These are phyloP conservation scores for Alviniconcha strummeri DNA, from an alignment of 2,888 invertebrate genomes.

Conservation along the genomic window DNA sequence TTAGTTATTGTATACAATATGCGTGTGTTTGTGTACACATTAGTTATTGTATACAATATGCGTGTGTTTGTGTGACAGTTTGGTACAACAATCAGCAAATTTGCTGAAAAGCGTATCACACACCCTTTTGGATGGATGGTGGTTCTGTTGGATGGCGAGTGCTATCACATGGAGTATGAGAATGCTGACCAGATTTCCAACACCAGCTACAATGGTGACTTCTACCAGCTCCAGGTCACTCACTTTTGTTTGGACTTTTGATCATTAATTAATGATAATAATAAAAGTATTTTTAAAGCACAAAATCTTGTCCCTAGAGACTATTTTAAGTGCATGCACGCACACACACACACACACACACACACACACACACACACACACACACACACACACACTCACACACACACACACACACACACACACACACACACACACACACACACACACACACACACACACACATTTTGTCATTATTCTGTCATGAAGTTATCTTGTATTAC, in stretches of 20 bases:
- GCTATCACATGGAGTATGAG: constrained; percentile 50
- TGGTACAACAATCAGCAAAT: constrained; percentile 47
- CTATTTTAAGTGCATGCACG: background rate
- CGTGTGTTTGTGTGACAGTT: constrained; percentile 31
- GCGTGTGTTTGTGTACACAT: background rate
- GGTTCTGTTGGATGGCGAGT: constrained; percentile 48
- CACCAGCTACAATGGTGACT: constrained; percentile 53
- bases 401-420: background rate
- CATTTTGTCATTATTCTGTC: no score
- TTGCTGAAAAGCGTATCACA: constrained; percentile 54
- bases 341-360: background rate
- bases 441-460: background rate
- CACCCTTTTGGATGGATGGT: constrained; percentile 63
- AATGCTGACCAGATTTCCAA: constrained; percentile 59
- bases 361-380: background rate
- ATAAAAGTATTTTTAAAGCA: no score
- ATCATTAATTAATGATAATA: background rate
- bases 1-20: background rate
- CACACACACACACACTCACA: background rate
- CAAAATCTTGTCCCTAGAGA: no score
- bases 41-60: background rate
- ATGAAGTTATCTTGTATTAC: no score
- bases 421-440: background rate
- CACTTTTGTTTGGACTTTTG: background rate
- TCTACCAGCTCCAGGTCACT: constrained; percentile 56